phyloP scores from a whole-genome alignment of 2,113 vertebrate genomes.

The Clarias magur region DNA sequence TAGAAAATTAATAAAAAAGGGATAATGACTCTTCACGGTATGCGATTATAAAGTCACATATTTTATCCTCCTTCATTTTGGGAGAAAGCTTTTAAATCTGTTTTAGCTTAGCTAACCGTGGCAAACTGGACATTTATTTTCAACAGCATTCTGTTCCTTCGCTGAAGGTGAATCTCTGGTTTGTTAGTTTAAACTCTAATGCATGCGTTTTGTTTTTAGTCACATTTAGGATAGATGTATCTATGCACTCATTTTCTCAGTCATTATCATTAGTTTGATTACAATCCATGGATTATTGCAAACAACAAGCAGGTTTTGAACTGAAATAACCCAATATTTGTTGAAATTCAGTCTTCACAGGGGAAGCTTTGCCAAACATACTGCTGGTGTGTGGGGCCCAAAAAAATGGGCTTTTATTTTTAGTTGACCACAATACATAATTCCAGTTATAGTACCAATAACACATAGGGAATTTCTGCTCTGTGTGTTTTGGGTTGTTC shows the following conservation, averaged over 20 bases:
- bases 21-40: conserved; percentile 3
- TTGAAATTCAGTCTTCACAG: background rate
- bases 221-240: background rate
- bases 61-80: conserved; percentile 46
- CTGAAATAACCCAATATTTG: background rate
- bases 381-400: background rate
- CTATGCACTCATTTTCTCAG: background rate
- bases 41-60: background rate
- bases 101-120: background rate
- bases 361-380: background rate
- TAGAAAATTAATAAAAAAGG: conserved; percentile 41
- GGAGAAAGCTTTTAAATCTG: conserved; percentile 33
- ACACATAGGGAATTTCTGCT: background rate
- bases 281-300: background rate
- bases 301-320: background rate
- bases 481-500: background rate
- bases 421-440: background rate
- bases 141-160: background rate
- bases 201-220: background rate
- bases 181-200: background rate
- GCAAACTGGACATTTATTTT: background rate
- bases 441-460: background rate
- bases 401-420: background rate
- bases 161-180: background rate
- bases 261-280: background rate